phyloP scores from a whole-genome alignment of 35 echinoderm and acorn worm species.

The Heliocidaris tuberculata region DNA sequence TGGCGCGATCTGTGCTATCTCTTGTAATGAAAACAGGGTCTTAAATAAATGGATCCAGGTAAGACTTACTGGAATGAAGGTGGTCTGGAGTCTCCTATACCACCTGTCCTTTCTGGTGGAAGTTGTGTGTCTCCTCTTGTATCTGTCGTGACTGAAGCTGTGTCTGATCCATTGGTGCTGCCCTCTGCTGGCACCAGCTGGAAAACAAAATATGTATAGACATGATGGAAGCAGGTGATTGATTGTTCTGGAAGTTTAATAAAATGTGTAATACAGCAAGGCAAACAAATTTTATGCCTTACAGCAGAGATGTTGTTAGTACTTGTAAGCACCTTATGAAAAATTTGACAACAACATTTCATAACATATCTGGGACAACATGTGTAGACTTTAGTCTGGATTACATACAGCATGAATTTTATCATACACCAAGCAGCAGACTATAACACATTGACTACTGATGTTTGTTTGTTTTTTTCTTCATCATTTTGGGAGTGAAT shows the following conservation, averaged over 20 bases:
- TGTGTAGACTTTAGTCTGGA: too few species aligned
- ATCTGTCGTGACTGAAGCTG: slow-evolving; percentile 70
- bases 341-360: too few species aligned
- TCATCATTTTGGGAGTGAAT: too few species aligned
- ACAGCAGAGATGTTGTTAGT: background rate
- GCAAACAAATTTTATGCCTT: background rate
- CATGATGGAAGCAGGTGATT: background rate
- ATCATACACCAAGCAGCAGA: too few species aligned
- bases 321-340: background rate
- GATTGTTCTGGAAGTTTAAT: background rate
- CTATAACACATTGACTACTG: too few species aligned
- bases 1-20: too few species aligned
- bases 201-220: slow-evolving; percentile 39
- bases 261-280: background rate
- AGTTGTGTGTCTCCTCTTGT: slow-evolving; percentile 47
- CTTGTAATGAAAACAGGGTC: too few species aligned
- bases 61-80: slow-evolving; percentile 98
- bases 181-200: slow-evolving; percentile 96
- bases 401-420: too few species aligned
- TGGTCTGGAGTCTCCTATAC: slow-evolving; percentile 95
- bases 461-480: too few species aligned
- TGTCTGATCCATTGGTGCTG: slow-evolving; percentile 80
- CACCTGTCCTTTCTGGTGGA: slow-evolving; percentile 88
- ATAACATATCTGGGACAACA: too few species aligned
- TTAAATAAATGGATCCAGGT: too few species aligned